Base-by-base conservation (phyloP, 2,113 vertebrate species). In the Deroptyus accipitrinus region DNA sequence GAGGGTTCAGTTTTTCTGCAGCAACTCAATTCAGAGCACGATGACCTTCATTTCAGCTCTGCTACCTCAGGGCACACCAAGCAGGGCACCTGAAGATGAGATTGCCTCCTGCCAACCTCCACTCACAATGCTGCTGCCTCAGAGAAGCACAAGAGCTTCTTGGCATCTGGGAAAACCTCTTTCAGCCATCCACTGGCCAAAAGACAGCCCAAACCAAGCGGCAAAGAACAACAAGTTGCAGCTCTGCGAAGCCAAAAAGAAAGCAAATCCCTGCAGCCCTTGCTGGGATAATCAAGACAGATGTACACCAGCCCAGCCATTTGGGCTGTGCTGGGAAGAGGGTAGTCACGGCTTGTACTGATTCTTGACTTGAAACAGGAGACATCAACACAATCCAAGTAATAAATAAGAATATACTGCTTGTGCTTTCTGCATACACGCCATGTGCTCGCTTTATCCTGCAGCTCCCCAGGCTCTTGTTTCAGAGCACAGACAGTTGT, bases 151-250 rank as follows among this genome's bases (percentile, higher is more conserved):
- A n/a, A 0, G 3, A 81, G 48, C 55, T 69, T 49, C 55, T 24
- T 31, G 14, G 52, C 42, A 73, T 9, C 67, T 76, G 13, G 57
- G 48, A 52, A 49, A 88, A 35, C 14, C 54, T 25, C 63, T 15
- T 62, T 57, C 67, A 78, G 70, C 28, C 12, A 79, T 4, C 25
- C 2, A 6, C 55, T 19, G 30, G 37, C 51, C 13, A 3, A 81
- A 79, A 49, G 18, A 27, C 66, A 86, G 66, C 52, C 31, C 63
- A 52, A 63, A 83, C 20, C 3, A 5, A 72, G 59, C 3, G 1
- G 54, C 4, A 1, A 59, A 78, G n/a, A 33, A 55, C 2, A 17
- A n/a, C 0, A 0, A 54, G 23, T 2, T 74, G 46, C 41, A 83
- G 55, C n/a, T 48, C 64, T n/a, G 12, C n/a, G 37, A 86, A 86